A percentile compares a stretch with the other conserved stretches of the same genome.
phyloP scores from a whole-genome alignment of 2,113 vertebrate species.

The Oophaga pumilio region DNA sequence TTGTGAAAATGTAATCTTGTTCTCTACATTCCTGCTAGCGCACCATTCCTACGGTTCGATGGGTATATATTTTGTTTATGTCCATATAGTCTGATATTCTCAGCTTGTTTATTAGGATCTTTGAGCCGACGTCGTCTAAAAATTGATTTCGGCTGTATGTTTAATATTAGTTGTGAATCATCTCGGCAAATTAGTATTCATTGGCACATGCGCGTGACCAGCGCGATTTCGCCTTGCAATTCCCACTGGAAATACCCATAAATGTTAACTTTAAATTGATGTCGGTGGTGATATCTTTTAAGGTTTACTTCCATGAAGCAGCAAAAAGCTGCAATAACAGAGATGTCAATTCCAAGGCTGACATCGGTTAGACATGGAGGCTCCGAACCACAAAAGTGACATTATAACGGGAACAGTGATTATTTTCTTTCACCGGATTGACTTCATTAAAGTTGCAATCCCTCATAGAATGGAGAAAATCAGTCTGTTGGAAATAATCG shows the following conservation, averaged over 20 bases:
- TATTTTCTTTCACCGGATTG: neutral
- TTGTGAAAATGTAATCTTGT: slow-evolving; percentile 13
- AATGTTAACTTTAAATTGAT: slow-evolving; percentile 53
- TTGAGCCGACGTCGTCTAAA: slow-evolving; percentile 23
- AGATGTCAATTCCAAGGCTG: slow-evolving; percentile 44
- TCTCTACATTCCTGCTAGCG: neutral
- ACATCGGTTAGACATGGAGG: slow-evolving; percentile 13
- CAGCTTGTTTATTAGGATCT: slow-evolving; percentile 30
- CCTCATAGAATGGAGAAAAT: neutral
- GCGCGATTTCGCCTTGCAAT: slow-evolving; percentile 12
- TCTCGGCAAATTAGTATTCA: slow-evolving; percentile 51
- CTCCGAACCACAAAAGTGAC: slow-evolving; percentile 24
- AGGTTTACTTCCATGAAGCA: slow-evolving; percentile 29
- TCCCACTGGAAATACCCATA: slow-evolving; percentile 52
- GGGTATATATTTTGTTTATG: slow-evolving; percentile 34
- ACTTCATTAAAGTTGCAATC: slow-evolving; percentile 18
- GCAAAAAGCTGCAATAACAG: slow-evolving; percentile 41
- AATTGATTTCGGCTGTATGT: slow-evolving; percentile 42
- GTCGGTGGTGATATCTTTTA: slow-evolving; percentile 48
- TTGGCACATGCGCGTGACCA: neutral
- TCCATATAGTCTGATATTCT: slow-evolving; percentile 20
- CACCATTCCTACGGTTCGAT: slow-evolving; percentile 1
- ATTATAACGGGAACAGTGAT: slow-evolving; percentile 39
- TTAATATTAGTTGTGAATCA: slow-evolving; percentile 49
- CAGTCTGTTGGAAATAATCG: slow-evolving; percentile 11